Evolutionary conservation across 2,797 vertebrate species (phyloP).

Genomic region (Chrosomus eos): DNA sequence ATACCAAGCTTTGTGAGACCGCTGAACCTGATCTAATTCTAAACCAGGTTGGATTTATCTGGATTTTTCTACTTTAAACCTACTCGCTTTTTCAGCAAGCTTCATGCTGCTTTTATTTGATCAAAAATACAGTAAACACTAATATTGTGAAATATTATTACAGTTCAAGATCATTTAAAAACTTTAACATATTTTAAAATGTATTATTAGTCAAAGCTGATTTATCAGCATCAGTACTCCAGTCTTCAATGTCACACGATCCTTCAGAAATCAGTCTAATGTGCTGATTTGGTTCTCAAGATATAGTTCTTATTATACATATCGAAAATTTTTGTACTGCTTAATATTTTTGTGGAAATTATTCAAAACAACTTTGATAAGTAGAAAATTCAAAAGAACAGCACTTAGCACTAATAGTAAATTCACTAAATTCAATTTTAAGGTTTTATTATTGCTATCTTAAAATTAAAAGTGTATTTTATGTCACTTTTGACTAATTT

Average conservation of each 20-base stretch:
- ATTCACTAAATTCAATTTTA: neutral
- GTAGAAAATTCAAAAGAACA: neutral
- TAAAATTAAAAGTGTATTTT: neutral
- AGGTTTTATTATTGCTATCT: neutral
- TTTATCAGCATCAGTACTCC: neutral
- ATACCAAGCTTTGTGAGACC: too few species aligned
- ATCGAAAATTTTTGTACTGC: neutral
- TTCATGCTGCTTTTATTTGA: neutral
- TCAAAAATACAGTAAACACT: neutral
- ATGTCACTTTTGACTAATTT: neutral
- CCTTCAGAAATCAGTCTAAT: neutral
- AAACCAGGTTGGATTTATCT: too few species aligned
- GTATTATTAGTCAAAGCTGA: neutral
- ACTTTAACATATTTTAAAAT: neutral
- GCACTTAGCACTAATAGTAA: neutral
- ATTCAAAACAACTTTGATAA: too few species aligned
- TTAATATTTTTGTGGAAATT: neutral
- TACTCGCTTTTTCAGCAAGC: too few species aligned
- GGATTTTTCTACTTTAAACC: too few species aligned
- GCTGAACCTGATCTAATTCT: too few species aligned
- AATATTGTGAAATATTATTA: neutral
- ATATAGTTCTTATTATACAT: neutral
- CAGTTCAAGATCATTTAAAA: neutral
- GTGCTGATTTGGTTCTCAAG: neutral
- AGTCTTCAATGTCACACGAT: neutral